A percentile compares a stretch with the other conserved stretches of the same genome.
phyloP scores from a whole-genome alignment of 1,140 invertebrate genomes.

The Drosophila persimilis region DNA sequence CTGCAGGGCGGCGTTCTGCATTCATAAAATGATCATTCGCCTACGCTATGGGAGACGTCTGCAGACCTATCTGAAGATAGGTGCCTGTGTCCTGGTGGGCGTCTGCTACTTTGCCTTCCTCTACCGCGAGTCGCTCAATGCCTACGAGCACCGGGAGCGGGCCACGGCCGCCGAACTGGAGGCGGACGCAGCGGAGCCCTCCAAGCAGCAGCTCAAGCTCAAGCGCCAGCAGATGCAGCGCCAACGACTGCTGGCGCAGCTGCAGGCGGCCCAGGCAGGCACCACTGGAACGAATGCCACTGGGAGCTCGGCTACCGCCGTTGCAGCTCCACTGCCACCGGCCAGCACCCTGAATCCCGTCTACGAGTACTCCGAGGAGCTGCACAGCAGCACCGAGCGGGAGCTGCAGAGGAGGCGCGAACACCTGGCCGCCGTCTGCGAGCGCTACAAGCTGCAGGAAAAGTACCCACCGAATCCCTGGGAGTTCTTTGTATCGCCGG shows the following conservation, averaged over 20 bases:
- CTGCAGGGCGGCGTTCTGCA: constrained; percentile 1
- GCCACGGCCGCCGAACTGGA: constrained; percentile 45
- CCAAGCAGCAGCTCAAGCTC: constrained; percentile 63
- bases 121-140: constrained; percentile 77
- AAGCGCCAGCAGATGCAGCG: constrained; percentile 60
- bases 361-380: constrained; percentile 81
- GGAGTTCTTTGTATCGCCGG: constrained; percentile 89
- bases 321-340: constrained; percentile 3
- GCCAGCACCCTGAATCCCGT: constrained; percentile 76
- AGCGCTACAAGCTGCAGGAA: constrained; percentile 65
- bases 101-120: constrained; percentile 77
- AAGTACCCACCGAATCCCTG: constrained; percentile 85
- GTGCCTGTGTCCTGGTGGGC: constrained; percentile 64
- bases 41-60: constrained; percentile 70
- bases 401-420: constrained; percentile 59
- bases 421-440: constrained; percentile 65
- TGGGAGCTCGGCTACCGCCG: not conserved
- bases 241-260: constrained; percentile 46
- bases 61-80: constrained; percentile 73
- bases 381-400: constrained; percentile 74
- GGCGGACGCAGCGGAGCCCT: constrained; percentile 40
- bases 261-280: constrained; percentile 21
- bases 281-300: constrained; percentile 4
- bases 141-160: constrained; percentile 70
- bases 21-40: constrained; percentile 66